A percentile compares a stretch with the other conserved stretches of the same genome.
Evolutionary conservation across 2,797 vertebrate genomes (phyloP).

Genomic region (Oryzias dopingdopingensis): DNA sequence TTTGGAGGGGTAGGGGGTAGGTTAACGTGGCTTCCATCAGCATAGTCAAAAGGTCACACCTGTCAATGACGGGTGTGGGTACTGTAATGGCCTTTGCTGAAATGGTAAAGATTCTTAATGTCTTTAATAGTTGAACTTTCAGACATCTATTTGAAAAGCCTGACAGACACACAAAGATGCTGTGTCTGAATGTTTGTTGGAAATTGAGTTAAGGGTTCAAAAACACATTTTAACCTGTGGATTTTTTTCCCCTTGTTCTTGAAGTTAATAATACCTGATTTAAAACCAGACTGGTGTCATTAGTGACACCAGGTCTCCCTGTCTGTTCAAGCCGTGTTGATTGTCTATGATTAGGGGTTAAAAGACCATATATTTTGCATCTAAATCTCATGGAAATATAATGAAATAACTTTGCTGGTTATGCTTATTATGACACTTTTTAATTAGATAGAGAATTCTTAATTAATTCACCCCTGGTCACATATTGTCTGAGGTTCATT

Average conservation of each 20-base stretch:
- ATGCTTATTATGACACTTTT: constrained; percentile 15
- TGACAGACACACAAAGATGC: constrained; percentile 4
- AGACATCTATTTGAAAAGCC: constrained; percentile 3
- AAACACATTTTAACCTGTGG: too few relatives aligned
- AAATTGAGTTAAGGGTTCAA: too few relatives aligned
- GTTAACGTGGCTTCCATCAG: constrained; percentile 54
- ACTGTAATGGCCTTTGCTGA: constrained; percentile 37
- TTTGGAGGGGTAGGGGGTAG: constrained; percentile 13
- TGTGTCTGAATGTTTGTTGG: background rate
- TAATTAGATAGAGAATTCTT: constrained; percentile 20
- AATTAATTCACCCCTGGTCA: constrained; percentile 37
- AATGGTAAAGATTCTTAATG: constrained; percentile 34
- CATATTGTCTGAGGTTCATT: constrained; percentile 14
- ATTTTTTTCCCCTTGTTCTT: too few relatives aligned
- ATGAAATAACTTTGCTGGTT: too few relatives aligned
- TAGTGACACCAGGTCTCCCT: too few relatives aligned
- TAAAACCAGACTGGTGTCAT: too few relatives aligned
- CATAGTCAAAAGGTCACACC: constrained; percentile 75
- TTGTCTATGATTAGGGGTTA: too few relatives aligned
- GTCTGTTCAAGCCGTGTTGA: too few relatives aligned
- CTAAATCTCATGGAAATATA: too few relatives aligned
- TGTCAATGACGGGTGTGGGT: constrained; percentile 55
- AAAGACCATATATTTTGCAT: too few relatives aligned
- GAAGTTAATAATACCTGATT: too few relatives aligned
- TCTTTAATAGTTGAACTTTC: constrained; percentile 28